Percentiles rank a stretch among this genome's conserved stretches.
Conservation (phyloP, 2,797 vertebrate genomes). For the Picus viridis region DNA sequence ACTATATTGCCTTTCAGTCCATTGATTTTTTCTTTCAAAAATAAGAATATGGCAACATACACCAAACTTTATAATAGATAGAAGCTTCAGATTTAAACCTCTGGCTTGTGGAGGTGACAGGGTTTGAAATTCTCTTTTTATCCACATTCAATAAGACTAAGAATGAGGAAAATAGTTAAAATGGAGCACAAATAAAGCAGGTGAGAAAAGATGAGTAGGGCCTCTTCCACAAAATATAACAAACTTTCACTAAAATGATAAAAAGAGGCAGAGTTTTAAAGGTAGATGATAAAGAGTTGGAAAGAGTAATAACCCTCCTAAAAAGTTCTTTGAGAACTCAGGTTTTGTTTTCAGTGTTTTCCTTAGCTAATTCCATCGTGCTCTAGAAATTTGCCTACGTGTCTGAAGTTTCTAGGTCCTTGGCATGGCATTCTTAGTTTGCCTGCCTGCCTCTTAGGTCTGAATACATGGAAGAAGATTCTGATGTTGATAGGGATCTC, state of each 20-base stretch:
- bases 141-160: not conserved
- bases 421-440: not conserved
- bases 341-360: not conserved
- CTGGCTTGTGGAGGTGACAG: not conserved
- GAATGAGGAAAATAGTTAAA: not conserved
- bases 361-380: not conserved
- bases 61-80: accelerated
- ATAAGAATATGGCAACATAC: not conserved
- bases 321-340: not conserved
- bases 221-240: not conserved
- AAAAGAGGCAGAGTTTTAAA: not conserved
- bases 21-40: not conserved
- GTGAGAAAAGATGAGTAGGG: not conserved
- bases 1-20: not conserved
- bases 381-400: not conserved
- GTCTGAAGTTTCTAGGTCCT: not conserved
- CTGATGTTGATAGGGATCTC: not conserved
- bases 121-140: not conserved
- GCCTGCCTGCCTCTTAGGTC: not conserved
- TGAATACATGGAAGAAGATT: not conserved
- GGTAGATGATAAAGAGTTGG: not conserved
- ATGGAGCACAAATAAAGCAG: not conserved
- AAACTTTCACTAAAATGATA: not conserved
- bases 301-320: not conserved
- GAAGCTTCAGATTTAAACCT: not conserved